Evolutionary conservation across 2,113 vertebrate genomes (phyloP), one percentile per base, ranked within the genome.

Genomic region (Ailuropoda melanoleuca): DNA sequence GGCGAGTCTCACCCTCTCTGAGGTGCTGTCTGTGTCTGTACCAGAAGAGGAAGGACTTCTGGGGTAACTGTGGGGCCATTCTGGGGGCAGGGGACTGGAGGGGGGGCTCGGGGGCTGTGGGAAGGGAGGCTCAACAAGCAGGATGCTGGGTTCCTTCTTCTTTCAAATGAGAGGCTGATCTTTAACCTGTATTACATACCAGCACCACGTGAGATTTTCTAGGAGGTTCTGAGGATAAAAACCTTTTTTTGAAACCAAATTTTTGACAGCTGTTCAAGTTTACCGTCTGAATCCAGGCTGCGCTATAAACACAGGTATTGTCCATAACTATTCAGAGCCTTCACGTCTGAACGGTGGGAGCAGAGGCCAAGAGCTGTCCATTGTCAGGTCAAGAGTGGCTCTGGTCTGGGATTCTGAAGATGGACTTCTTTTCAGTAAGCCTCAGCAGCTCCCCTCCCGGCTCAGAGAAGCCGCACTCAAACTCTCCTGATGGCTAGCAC

Each of bases 161-260:
- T 11, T 84, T 72, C 46, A 26, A 62, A 19, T 4, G 23, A 92
- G 78, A 82, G 60, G 43, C 24, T 62, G 37, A 34, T 96, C 82
- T 78, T 88, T 77, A 43, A 83, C 66, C 48, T 83, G 74, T 84
- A n/a, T 92, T 34, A 53, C 4, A 15, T 9, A 86, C 14, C 37
- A 56, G 37, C 17, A 37, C 83, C 58, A 81, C 0, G 4, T 95
- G 87, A 93, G 94, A 91, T 84, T 94, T 83, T 88, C 46, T 13
- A 88, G 74, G 46, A 48, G 39, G 39, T 68, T 94, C 72, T 96
- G 89, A 92, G 92, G 53, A 70, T 83, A 12, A 78, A 78, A 50
- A 53, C 13, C 15, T 84, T 34, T 66, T 89, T 77, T 55, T 87
- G 19, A 92, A 97, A 70, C 53, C 14, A 48, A 46, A 29, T 46